Evolutionary conservation across 2,113 vertebrate species (phyloP).

Genomic region (Pavo muticus): DNA sequence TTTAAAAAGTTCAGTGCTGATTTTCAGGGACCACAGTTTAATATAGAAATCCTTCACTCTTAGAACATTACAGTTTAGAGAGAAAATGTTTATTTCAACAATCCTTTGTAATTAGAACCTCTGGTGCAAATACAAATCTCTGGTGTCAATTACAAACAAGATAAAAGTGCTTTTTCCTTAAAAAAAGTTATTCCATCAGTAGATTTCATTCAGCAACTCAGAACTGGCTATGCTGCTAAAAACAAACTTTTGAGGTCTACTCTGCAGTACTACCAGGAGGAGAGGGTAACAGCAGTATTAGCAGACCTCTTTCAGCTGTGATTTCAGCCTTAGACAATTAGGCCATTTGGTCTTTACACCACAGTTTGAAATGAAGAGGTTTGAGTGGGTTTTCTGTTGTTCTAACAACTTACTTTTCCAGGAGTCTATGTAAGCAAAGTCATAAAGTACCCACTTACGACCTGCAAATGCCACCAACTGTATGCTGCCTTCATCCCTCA

Average conservation of each 20-base stretch:
- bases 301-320: not conserved
- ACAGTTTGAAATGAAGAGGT: not conserved
- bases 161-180: not conserved
- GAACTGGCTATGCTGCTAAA: not conserved
- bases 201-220: not conserved
- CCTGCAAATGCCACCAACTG: not conserved
- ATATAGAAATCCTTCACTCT: not conserved
- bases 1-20: not conserved
- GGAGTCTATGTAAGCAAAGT: not conserved
- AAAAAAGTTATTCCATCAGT: not conserved
- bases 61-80: not conserved
- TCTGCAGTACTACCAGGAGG: not conserved
- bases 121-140: not conserved
- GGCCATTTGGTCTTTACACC: not conserved
- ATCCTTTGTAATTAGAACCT: not conserved
- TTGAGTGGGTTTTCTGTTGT: not conserved
- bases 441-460: not conserved
- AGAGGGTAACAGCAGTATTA: not conserved
- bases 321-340: not conserved
- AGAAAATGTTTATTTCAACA: not conserved
- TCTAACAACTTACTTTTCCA: not conserved
- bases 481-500: not conserved
- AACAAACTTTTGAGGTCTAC: not conserved
- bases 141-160: not conserved
- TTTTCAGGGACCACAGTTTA: not conserved